Base-by-base conservation (phyloP, 2,888 invertebrate genomes). In the Watsonalla cultraria region DNA sequence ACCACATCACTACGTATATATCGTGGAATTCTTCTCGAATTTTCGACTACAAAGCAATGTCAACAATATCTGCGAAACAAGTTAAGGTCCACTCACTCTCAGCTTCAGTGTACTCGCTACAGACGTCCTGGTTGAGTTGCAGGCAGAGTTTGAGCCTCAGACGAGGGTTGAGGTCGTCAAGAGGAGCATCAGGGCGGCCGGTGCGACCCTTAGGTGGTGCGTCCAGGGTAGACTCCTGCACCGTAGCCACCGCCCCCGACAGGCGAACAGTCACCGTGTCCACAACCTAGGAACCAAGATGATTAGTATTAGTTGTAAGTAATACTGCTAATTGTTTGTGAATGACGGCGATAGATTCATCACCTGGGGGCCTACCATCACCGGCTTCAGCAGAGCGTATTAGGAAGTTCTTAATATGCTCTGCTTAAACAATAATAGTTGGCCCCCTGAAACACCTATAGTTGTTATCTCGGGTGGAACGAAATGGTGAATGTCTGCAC, bases 61-160 rank as follows among this genome's bases (percentile, higher is more conserved):
- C 24, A 24, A 4, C 24, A 24, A 24, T 24, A 4, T 24, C 24
- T 24, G 24, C 24, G 1, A 24, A 24, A 2, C 24, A 24, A 24
- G 24, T 24, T 24, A 24, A 24, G 24, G 1, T 24, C 24, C 24
- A 93, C 95, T 95, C 80, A 96, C 96, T 93, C 75, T 96, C 95
- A 34, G 97, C 97, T 75, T 96, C 95, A 0, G 94, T 92, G 80
- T 95, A 95, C 46, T 96, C 96, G 37, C 97, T 96, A 83, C 97
- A 97, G 64, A 95, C 94, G 54, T 96, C 95, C 52, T 94, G 94
- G 78, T 96, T 96, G 48, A 94, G 93, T 67, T 95, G 93, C 52
- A 97, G 89, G 70, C 98, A 98, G 42, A 98, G 91, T 68, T 96
- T 95, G 13, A 97, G 94, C 51, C 96, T 91, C 47, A 97, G 93